These are phyloP conservation scores for Microchrysa polita DNA, from an alignment of 2,888 invertebrate species.

Conservation along the genomic window DNA sequence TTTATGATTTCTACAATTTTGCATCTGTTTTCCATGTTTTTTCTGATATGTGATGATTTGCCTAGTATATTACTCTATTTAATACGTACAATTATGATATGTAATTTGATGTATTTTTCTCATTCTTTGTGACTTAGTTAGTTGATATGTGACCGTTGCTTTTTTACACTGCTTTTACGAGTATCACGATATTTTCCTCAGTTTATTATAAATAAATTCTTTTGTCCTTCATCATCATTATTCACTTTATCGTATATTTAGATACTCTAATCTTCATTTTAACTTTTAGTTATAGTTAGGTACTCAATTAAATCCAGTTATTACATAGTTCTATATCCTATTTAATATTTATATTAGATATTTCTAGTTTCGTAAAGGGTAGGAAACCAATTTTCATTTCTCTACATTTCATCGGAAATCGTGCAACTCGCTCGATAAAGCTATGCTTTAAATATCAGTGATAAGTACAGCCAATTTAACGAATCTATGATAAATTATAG, in stretches of 20 bases:
- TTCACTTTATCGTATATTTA: neutral
- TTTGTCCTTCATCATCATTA: neutral
- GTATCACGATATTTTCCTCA: too few relatives aligned
- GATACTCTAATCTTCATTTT: too few relatives aligned
- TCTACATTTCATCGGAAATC: slow-evolving; percentile 3
- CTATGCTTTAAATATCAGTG: too few relatives aligned
- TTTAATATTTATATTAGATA: slow-evolving; percentile 1
- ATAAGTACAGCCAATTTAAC: too few relatives aligned
- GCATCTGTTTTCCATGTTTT: too few relatives aligned
- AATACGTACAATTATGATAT: slow-evolving; percentile 52
- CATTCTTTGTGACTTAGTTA: slow-evolving; percentile 26
- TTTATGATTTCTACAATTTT: slow-evolving; percentile 1
- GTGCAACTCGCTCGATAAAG: too few relatives aligned
- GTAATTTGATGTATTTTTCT: slow-evolving; percentile 58
- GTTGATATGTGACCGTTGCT: slow-evolving; percentile 52
- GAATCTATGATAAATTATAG: too few relatives aligned
- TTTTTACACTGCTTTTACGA: slow-evolving; percentile 24
- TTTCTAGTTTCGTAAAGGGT: neutral
- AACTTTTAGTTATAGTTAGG: slow-evolving; percentile 1
- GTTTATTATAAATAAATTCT: slow-evolving; percentile 12
- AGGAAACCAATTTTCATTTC: slow-evolving; percentile 42
- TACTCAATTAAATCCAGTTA: slow-evolving; percentile 33
- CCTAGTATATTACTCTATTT: slow-evolving; percentile 47
- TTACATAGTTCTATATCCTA: slow-evolving; percentile 38
- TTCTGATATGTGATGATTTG: too few relatives aligned